Conservation (phyloP, 1,140 invertebrate species). For the Meteorus sp. region DNA sequence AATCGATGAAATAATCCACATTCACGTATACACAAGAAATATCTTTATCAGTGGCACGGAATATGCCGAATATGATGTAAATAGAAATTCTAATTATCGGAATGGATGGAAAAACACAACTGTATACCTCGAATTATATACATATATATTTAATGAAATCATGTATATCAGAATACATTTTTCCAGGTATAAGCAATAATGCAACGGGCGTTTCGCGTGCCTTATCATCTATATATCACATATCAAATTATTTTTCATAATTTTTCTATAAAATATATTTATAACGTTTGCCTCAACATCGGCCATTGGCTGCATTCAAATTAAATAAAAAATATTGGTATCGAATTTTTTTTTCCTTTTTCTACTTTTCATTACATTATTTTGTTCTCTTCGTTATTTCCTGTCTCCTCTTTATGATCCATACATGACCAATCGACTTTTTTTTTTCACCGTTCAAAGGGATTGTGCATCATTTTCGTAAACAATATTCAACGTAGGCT, state of each 20-base stretch:
- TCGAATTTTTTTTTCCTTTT: conserved; percentile 29
- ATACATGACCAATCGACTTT: too few species aligned
- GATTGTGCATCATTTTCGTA: not conserved
- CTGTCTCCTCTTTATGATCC: not conserved
- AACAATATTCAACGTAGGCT: not conserved
- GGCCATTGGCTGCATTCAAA: too few species aligned
- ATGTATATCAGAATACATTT: conserved; percentile 49
- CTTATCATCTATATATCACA: conserved; percentile 48
- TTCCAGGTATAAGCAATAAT: conserved; percentile 42
- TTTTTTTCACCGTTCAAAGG: not conserved
- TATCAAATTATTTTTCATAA: conserved; percentile 42
- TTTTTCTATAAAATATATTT: conserved; percentile 39
- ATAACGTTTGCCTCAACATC: conserved; percentile 33
- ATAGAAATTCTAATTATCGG: conserved; percentile 19
- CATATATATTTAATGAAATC: conserved; percentile 48
- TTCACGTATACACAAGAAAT: not conserved
- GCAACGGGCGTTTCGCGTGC: conserved; percentile 38
- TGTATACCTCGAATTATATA: conserved; percentile 26
- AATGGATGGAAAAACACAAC: not conserved
- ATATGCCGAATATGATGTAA: not conserved
- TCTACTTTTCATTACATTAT: conserved; percentile 19
- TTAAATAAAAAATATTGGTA: not conserved
- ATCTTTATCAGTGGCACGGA: not conserved
- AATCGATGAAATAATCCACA: conserved; percentile 1
- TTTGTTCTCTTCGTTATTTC: conserved; percentile 9